Evolutionary conservation across 2,888 invertebrate species (phyloP).

Genomic region (Eugnorisma glareosa): DNA sequence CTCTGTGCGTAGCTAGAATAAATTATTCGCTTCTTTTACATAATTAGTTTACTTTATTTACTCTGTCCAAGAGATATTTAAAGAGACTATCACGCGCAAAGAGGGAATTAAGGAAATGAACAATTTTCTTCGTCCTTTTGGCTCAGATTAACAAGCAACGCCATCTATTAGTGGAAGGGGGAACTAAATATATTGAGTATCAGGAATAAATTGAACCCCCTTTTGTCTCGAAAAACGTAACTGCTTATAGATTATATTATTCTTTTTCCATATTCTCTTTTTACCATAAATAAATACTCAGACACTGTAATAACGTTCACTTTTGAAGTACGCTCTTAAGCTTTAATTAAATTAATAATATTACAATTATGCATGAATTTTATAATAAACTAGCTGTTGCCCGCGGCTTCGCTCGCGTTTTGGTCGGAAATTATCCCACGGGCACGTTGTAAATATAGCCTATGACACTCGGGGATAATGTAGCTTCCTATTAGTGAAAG

Average conservation of each 20-base stretch:
- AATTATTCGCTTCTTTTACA: constrained; percentile 47
- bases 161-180: constrained; percentile 45
- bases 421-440: no score
- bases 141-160: constrained; percentile 35
- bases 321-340: neutral
- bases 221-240: neutral
- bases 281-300: neutral
- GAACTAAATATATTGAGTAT: constrained; percentile 32
- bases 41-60: constrained; percentile 50
- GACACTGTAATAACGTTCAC: neutral
- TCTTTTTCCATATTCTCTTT: neutral
- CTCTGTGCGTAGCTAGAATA: constrained; percentile 33
- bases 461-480: no score
- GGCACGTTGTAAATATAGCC: no score
- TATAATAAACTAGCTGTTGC: no score
- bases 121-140: constrained; percentile 45
- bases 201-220: neutral
- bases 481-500: no score
- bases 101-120: constrained; percentile 30
- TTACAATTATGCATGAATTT: constrained; percentile 13
- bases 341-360: neutral
- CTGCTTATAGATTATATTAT: neutral
- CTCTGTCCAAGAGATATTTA: constrained; percentile 39
- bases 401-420: no score
- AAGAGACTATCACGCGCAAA: constrained; percentile 46